Percentiles rank a stretch among this genome's conserved stretches.
phyloP scores from a whole-genome alignment of 1,140 invertebrate species.

The Trachelipus rathkii region DNA sequence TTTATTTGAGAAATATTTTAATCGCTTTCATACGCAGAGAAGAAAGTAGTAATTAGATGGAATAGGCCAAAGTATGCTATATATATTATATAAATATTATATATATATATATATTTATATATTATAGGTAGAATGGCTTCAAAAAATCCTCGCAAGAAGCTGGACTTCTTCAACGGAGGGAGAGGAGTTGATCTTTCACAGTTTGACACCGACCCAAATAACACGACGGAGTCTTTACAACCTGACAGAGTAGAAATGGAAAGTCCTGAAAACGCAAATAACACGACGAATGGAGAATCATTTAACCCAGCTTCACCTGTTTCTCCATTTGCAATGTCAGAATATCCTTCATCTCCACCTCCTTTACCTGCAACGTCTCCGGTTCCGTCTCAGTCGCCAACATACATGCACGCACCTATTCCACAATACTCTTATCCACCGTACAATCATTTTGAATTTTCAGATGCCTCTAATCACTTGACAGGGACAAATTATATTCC shows the following conservation, averaged over 20 bases:
- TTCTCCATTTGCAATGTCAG: no score
- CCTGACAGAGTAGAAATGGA: background rate
- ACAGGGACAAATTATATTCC: background rate
- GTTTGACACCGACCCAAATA: background rate
- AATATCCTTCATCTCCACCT: background rate
- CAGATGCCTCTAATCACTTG: background rate
- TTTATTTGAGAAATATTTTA: no score
- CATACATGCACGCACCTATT: background rate
- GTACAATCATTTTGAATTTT: background rate
- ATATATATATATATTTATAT: no score
- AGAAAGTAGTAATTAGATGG: no score
- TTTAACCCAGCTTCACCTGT: no score
- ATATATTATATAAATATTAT: no score
- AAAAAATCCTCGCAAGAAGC: background rate
- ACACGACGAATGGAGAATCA: background rate
- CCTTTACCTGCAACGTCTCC: background rate
- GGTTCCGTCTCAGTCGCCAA: background rate
- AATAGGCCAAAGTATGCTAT: no score
- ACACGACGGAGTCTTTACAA: no score
- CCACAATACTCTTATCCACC: background rate
- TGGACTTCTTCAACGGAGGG: constrained; percentile 3
- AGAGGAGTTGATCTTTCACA: background rate
- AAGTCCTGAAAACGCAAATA: background rate
- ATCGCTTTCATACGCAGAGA: no score
- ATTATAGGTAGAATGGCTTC: background rate